These are phyloP conservation scores for Brienomyrus brachyistius DNA, from an alignment of 2,113 vertebrate genomes.

Conservation along the genomic window DNA sequence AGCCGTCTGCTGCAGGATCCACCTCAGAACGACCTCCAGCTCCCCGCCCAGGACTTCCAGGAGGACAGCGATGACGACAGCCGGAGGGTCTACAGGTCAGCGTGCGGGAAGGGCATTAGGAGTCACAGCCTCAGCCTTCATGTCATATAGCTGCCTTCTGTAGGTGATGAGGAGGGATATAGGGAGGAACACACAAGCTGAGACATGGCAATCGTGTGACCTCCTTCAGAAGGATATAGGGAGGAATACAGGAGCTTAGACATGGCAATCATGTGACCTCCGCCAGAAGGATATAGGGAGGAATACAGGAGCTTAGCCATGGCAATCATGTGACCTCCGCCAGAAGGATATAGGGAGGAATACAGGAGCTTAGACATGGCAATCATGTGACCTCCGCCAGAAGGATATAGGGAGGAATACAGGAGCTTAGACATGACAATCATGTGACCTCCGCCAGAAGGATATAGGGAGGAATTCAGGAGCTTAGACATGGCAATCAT, in stretches of 20 bases:
- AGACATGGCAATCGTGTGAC: neutral
- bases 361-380: too few relatives aligned
- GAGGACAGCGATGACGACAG: conserved; percentile 80
- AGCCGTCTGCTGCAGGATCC: conserved; percentile 79
- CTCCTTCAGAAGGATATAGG: neutral
- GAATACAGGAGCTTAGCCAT: neutral
- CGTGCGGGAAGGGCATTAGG: neutral
- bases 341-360: too few relatives aligned
- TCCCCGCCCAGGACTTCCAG: conserved; percentile 72
- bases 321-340: too few relatives aligned
- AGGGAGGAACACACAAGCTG: neutral
- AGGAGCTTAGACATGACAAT: too few relatives aligned
- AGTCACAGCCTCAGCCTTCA: neutral
- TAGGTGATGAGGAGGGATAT: neutral
- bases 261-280: neutral
- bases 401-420: too few relatives aligned
- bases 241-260: neutral
- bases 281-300: neutral
- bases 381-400: too few relatives aligned
- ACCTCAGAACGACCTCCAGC: conserved; percentile 70
- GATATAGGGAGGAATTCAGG: too few relatives aligned
- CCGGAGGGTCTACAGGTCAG: conserved; percentile 82
- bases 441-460: too few relatives aligned
- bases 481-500: too few relatives aligned
- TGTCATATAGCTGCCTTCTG: neutral